These are phyloP conservation scores for Rutilus rutilus DNA, from an alignment of 2,113 vertebrate genomes.

Conservation along the genomic window DNA sequence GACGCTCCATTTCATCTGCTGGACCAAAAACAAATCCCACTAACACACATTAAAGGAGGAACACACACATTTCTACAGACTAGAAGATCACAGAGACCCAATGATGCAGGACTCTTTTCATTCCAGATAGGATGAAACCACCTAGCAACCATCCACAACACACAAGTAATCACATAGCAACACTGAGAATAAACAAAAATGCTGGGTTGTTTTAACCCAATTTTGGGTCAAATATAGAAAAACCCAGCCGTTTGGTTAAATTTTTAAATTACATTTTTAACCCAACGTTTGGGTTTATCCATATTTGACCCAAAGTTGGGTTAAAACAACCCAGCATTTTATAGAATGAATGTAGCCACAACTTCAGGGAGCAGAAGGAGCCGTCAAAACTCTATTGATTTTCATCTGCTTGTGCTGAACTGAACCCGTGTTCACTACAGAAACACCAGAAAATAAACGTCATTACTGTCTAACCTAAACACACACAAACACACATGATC, in stretches of 20 bases:
- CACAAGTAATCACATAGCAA: neutral
- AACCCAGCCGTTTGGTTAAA: too few species aligned
- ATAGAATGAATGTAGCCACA: neutral
- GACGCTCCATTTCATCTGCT: neutral
- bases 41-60: neutral
- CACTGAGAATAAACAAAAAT: neutral
- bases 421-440: constrained; percentile 79
- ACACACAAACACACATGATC: constrained; percentile 35
- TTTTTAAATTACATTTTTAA: too few species aligned
- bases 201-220: too few species aligned
- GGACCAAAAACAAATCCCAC: neutral
- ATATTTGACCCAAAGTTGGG: too few species aligned
- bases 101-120: neutral
- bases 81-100: neutral
- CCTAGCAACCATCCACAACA: neutral
- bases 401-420: constrained; percentile 78
- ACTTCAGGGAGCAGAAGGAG: constrained; percentile 74
- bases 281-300: too few species aligned
- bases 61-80: too few species aligned
- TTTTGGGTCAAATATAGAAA: too few species aligned
- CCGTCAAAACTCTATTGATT: constrained; percentile 67
- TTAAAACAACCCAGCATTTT: too few species aligned
- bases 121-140: neutral
- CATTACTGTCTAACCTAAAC: neutral
- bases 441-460: constrained; percentile 63